Evolutionary conservation across 2,113 vertebrate species (phyloP).

Genomic region (Chauna torquata): DNA sequence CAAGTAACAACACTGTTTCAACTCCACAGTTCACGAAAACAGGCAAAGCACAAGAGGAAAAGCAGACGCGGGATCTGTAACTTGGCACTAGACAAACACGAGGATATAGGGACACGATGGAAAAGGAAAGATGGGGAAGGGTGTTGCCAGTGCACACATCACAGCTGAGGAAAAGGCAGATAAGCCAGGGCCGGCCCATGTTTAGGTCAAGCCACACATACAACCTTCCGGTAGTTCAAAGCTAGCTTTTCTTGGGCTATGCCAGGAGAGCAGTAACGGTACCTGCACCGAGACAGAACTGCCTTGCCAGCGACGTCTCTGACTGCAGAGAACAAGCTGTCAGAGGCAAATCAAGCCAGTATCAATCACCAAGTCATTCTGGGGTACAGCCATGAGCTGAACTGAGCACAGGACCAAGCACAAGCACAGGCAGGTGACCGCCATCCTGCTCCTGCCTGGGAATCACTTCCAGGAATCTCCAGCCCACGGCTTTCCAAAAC

Average conservation of each 20-base stretch:
- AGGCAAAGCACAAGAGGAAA: background rate
- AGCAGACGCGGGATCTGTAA: background rate
- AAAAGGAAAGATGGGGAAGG: background rate
- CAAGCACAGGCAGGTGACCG: background rate
- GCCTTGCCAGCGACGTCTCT: background rate
- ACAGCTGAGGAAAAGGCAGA: background rate
- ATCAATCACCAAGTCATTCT: background rate
- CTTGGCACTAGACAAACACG: background rate
- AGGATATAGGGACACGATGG: background rate
- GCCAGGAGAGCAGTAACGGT: fast-evolving
- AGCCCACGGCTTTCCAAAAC: background rate
- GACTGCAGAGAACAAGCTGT: background rate
- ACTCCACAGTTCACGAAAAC: background rate
- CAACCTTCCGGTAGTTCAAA: background rate
- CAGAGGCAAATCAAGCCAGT: background rate
- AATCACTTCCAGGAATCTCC: background rate
- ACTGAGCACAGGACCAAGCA: background rate
- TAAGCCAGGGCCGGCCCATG: background rate
- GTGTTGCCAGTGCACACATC: background rate
- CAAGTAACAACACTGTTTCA: background rate
- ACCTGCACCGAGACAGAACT: fast-evolving
- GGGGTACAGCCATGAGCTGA: background rate
- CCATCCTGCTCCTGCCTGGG: background rate
- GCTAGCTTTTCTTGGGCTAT: background rate
- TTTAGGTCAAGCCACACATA: background rate